Evolutionary conservation across 2,888 invertebrate species (phyloP).

Genomic region (Prosopocoilus inquinatus): DNA sequence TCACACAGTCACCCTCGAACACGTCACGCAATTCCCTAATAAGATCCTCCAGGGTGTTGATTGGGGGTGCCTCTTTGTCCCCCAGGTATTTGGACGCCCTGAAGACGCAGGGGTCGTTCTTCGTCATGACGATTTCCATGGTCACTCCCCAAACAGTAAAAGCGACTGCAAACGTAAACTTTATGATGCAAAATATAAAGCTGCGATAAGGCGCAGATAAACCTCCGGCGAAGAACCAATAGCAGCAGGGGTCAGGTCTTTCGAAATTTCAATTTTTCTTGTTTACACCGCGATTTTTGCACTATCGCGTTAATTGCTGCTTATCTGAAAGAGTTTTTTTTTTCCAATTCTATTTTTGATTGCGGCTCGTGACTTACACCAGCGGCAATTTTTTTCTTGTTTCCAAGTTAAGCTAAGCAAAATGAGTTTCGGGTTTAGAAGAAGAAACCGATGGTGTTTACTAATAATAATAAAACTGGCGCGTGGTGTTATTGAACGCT

Average conservation of each 20-base stretch:
- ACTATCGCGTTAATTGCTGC: background rate
- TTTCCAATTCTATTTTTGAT: no score
- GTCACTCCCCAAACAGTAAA: background rate
- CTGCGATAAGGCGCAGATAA: background rate
- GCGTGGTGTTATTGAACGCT: no score
- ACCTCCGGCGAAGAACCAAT: background rate
- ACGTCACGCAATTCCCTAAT: slow-evolving; percentile 70
- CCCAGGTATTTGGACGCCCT: background rate
- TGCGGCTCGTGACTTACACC: no score
- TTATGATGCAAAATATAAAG: slow-evolving; percentile 3
- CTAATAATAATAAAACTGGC: no score
- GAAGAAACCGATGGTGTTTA: no score
- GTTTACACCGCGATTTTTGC: background rate
- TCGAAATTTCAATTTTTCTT: background rate
- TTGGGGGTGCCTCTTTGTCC: slow-evolving; percentile 33
- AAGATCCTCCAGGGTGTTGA: slow-evolving; percentile 59
- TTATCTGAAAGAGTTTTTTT: no score
- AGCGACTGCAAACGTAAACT: background rate
- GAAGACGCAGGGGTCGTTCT: background rate
- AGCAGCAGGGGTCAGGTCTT: background rate
- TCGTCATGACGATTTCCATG: background rate
- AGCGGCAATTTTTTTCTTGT: no score
- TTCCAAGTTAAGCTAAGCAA: no score
- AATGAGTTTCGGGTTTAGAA: no score
- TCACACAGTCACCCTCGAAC: slow-evolving; percentile 78